phyloP scores from a whole-genome alignment of 2,888 invertebrate genomes.

The Drosophila bunnanda region DNA sequence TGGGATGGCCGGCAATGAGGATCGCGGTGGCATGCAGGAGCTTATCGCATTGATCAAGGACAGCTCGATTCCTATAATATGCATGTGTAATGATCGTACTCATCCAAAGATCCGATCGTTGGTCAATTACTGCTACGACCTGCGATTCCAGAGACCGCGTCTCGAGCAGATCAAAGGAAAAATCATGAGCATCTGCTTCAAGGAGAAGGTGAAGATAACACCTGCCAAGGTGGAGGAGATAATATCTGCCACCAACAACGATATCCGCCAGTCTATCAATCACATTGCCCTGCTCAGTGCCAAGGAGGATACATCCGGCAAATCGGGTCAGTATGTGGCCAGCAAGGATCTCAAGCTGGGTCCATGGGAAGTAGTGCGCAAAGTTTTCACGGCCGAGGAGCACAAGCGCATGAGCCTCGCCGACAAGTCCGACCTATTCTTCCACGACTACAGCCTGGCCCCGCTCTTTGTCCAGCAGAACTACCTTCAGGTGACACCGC shows the following conservation, averaged over 20 bases:
- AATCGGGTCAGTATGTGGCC: slow-evolving; percentile 83
- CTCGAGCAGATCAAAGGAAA: slow-evolving; percentile 96
- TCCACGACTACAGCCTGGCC: slow-evolving; percentile 98
- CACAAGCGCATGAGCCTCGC: slow-evolving; percentile 91
- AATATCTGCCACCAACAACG: slow-evolving; percentile 94
- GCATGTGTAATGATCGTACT: slow-evolving; percentile 99
- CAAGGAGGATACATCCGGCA: slow-evolving; percentile 84
- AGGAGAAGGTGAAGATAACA: slow-evolving; percentile 93
- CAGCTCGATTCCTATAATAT: slow-evolving; percentile 94
- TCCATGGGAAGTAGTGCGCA: slow-evolving; percentile 96
- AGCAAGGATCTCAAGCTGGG: slow-evolving; percentile 96
- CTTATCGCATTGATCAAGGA: slow-evolving; percentile 95
- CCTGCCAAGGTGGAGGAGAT: slow-evolving; percentile 92
- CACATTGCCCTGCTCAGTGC: slow-evolving; percentile 93
- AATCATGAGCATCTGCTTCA: slow-evolving; percentile 95
- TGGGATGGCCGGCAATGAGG: slow-evolving; percentile 99
- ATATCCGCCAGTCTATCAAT: slow-evolving; percentile 96
- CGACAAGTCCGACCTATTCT: slow-evolving; percentile 96
- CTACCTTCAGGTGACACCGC: slow-evolving; percentile 93
- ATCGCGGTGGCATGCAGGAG: slow-evolving; percentile 98
- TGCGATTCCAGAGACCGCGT: slow-evolving; percentile 93
- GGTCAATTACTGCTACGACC: slow-evolving; percentile 96
- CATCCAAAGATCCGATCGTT: slow-evolving; percentile 97
- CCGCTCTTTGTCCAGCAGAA: slow-evolving; percentile 99
- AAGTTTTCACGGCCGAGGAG: slow-evolving; percentile 93